A percentile compares a stretch with the other conserved stretches of the same genome.
Conservation (phyloP, 2,888 invertebrate genomes). For the Hirudinaria manillensis region DNA sequence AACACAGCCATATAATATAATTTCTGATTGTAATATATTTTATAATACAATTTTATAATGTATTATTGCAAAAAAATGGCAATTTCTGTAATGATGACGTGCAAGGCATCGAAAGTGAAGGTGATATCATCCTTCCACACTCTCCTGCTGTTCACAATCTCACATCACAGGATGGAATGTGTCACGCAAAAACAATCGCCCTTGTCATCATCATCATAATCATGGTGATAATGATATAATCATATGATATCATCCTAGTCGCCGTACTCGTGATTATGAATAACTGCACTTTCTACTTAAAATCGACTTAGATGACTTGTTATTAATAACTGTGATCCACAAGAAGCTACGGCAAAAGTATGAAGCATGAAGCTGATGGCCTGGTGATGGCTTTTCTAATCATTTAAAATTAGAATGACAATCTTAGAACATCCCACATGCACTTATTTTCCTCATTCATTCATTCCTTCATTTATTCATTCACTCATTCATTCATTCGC, state of each 20-base stretch:
- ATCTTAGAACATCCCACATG: no score
- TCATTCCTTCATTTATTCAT: neutral
- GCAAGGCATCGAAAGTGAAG: conserved; percentile 14
- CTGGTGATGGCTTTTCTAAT: neutral
- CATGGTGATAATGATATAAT: conserved; percentile 25
- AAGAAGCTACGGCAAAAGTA: neutral
- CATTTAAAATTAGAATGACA: neutral
- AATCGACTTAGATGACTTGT: no score
- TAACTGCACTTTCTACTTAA: no score
- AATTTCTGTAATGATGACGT: conserved; percentile 39
- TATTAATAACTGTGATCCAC: no score
- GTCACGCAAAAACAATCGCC: conserved; percentile 5
- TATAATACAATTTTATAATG: no score
- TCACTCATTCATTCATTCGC: neutral
- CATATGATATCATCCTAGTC: no score
- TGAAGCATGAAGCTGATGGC: conserved; percentile 16
- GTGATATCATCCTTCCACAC: neutral
- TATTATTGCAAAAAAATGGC: no score
- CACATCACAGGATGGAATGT: no score
- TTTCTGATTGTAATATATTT: no score
- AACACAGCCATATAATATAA: no score
- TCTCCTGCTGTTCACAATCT: no score
- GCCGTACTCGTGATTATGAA: no score
- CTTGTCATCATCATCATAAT: conserved; percentile 23
- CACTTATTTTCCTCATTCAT: neutral